Base-by-base conservation (phyloP, 1,140 invertebrate genomes). In the Teleopsis dalmanni region DNA sequence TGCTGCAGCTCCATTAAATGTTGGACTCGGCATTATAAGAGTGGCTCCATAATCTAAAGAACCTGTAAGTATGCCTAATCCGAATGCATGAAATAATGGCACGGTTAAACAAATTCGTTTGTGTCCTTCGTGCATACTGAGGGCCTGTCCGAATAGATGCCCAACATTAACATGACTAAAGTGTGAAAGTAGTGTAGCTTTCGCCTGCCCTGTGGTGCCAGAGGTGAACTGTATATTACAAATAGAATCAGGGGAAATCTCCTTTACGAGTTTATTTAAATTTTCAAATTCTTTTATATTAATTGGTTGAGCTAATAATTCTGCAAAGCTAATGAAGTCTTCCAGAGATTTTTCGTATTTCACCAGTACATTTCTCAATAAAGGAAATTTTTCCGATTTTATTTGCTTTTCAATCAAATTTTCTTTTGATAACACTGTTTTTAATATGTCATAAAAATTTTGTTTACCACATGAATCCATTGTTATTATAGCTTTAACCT, bases 31-130 rank as follows among this genome's bases (percentile, higher is more conserved):
- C 4, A 92, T 54, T 2, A 93, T 80, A 10, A 84, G 48, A 0
- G 84, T 83, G 0, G 76, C 68, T 2, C 85, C 87, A 59, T 79
- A 73, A 35, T 81, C 73, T 0, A 90, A 43, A 10, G 73, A 72
- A 9, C 62, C 62, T 4, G 87, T 52, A 23, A 82, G 65, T 40
- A 85, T 72, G 1, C 87, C 75, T 38, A 83, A 81, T 0, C 88
- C 92, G 65, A 91, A 91, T n/a, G 84, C 89, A 60, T 98, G 94
- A 64, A 95, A 97, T 16, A 95, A 76, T 1, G 93, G 93, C 1
- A 89, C 85, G 68, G 90, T 82, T 0, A 84, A 52, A 58, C 88
- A 91, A 33, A 87, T 57, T 25, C 22, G 11, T n/a, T 49, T 41
- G 5, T 19, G 23, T 11, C 3, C 21, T 11, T 25, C 14, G 5